Conservation (phyloP, 2,888 invertebrate species). For the Parnassius orleans region DNA sequence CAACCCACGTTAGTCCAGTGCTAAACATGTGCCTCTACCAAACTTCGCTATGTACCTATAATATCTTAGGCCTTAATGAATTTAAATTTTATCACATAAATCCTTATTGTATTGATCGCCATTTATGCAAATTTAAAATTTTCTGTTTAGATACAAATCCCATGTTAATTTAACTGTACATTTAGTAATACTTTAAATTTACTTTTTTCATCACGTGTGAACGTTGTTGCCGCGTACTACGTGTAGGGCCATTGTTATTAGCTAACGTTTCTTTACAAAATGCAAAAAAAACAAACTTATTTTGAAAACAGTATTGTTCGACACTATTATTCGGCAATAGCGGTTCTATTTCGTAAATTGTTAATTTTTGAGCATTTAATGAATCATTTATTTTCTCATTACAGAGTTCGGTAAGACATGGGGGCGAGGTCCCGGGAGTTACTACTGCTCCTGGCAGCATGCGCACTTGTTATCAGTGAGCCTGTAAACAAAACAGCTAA, state of each 20-base stretch:
- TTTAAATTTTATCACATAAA: no score
- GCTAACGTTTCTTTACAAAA: constrained; percentile 7
- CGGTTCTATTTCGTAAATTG: constrained; percentile 49
- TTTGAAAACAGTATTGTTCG: constrained; percentile 44
- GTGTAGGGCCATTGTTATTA: constrained; percentile 16
- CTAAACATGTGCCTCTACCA: no score
- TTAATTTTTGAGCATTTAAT: constrained; percentile 33
- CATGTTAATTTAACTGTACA: no score
- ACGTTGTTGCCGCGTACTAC: constrained; percentile 9
- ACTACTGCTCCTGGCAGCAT: constrained; percentile 72
- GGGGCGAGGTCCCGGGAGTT: constrained; percentile 76
- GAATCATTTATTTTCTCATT: constrained; percentile 46
- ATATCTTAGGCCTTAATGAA: no score
- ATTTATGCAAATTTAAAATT: no score
- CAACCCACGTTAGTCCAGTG: no score
- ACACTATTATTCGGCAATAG: constrained; percentile 44
- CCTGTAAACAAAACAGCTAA: constrained; percentile 60
- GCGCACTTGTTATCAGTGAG: constrained; percentile 65
- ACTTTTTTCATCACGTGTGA: background rate
- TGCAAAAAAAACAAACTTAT: background rate
- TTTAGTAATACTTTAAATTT: no score
- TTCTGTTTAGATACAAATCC: no score
- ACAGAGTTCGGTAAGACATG: constrained; percentile 77
- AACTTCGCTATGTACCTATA: no score
- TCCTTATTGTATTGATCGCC: no score